Evolutionary conservation across 2,113 vertebrate species (phyloP), one percentile per base, ranked within the genome.

Genomic region (Dasyurus viverrinus): DNA sequence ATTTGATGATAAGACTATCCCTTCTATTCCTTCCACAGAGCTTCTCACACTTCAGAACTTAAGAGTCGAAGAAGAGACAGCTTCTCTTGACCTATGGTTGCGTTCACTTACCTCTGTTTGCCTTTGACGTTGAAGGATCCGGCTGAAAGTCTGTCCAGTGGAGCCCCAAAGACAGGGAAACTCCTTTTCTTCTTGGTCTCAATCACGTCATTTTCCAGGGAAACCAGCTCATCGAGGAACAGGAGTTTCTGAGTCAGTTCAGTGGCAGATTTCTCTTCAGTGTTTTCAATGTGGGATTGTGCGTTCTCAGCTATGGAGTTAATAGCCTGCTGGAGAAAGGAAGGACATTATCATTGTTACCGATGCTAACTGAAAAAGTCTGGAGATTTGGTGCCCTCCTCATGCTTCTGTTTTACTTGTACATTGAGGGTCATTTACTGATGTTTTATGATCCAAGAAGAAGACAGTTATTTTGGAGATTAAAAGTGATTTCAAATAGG

Each of bases 151-250:
- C 99, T 99, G 97, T 99, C 99, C 0, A 99, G 96, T 0, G 99
- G 99, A 6, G 98, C 98, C 2, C 98, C 99, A 98, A 99, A 99
- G 47, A 99, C 99, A 0, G 99, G 97, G 96, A 99, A 99, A 91
- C 99, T 99, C 95, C 99, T 99, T 97, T 99, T 99, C 97, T 98
- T 99, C 98, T 99, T 99, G 16, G 99, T 99, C 98, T 99, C 99
- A 0, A 98, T 99, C 94, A 99, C 99, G 0, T 99, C 99, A 0
- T 99, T 99, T 96, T 99, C 99, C 97, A 99, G 96, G 95, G 98
- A 98, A 46, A 98, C 98, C 94, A 99, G 96, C 48, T 99, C 98
- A 94, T 99, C 98, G 9, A 99, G 96, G 93, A 98, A 98, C 52
- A 99, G 93, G 12, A 99, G 97, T 93, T 99, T 99, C 10, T 97